Percentiles rank a stretch among this genome's conserved stretches.
phyloP scores from a whole-genome alignment of 2,888 invertebrate genomes.

The Idaea straminata region DNA sequence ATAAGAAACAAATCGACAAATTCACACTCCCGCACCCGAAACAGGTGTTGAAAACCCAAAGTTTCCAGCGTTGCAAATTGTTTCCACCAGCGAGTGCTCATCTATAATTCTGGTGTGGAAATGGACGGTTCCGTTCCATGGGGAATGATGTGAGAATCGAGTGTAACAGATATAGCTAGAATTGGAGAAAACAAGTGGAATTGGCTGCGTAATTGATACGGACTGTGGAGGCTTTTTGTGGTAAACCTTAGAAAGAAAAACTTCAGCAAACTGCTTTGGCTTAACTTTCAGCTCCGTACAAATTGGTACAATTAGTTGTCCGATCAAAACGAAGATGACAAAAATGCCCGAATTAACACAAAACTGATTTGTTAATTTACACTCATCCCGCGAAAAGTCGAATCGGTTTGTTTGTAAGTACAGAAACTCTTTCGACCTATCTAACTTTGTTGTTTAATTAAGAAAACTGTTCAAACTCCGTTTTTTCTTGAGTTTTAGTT shows the following conservation, averaged over 20 bases:
- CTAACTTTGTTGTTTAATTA: no score
- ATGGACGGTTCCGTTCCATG: conserved; percentile 40
- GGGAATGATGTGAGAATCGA: not conserved
- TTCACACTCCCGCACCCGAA: not conserved
- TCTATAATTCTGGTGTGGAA: conserved; percentile 49
- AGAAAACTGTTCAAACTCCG: no score
- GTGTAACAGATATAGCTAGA: not conserved
- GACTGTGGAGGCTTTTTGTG: not conserved
- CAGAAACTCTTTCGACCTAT: no score
- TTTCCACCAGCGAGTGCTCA: conserved; percentile 24
- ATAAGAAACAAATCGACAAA: not conserved
- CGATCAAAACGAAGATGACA: no score
- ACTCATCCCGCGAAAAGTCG: no score
- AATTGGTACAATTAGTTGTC: no score
- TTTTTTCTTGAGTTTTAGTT: no score
- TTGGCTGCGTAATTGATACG: not conserved
- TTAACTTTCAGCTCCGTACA: no score
- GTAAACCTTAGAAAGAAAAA: not conserved
- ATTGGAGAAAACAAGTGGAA: not conserved
- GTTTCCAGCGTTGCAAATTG: not conserved
- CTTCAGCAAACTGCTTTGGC: no score
- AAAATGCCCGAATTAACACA: no score
- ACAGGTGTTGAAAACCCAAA: not conserved
- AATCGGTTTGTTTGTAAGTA: no score
- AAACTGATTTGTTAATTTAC: no score